Conservation (phyloP, 1,140 invertebrate species). For the Monochamus saltuarius region DNA sequence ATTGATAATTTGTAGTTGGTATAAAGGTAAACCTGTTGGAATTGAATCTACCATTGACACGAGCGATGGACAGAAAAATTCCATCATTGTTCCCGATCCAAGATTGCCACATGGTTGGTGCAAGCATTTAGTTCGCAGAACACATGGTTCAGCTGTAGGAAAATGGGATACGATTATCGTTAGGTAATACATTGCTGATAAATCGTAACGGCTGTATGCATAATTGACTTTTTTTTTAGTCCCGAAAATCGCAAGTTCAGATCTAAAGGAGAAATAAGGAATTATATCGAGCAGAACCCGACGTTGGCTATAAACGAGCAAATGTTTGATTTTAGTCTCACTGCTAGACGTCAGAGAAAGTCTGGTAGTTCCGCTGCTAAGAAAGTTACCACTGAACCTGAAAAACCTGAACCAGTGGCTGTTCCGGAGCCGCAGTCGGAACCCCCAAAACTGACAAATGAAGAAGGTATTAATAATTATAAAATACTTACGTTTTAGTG, state of each 20-base stretch:
- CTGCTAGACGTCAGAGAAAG: slow-evolving; percentile 55
- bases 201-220: not conserved
- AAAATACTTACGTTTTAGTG: not conserved
- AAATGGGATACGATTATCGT: slow-evolving; percentile 81
- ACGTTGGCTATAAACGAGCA: slow-evolving; percentile 55
- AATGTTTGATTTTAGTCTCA: slow-evolving; percentile 62
- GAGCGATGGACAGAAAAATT: slow-evolving; percentile 56
- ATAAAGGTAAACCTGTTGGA: slow-evolving; percentile 64
- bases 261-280: slow-evolving; percentile 60
- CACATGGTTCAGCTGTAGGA: slow-evolving; percentile 66
- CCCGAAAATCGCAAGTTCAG: slow-evolving; percentile 63
- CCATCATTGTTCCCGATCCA: slow-evolving; percentile 69
- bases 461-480: slow-evolving; percentile 1
- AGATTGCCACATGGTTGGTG: slow-evolving; percentile 71
- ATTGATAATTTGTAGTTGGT: slow-evolving; percentile 55
- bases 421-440: not conserved
- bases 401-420: not conserved
- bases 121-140: slow-evolving; percentile 72
- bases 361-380: not conserved
- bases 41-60: slow-evolving; percentile 53
- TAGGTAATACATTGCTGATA: slow-evolving; percentile 51
- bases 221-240: slow-evolving; percentile 49
- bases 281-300: slow-evolving; percentile 57
- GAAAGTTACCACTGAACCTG: not conserved
- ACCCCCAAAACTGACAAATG: not conserved